Percentiles rank a stretch among this genome's conserved stretches.
phyloP scores from a whole-genome alignment of 1,140 invertebrate species.

The Argopecten irradians region DNA sequence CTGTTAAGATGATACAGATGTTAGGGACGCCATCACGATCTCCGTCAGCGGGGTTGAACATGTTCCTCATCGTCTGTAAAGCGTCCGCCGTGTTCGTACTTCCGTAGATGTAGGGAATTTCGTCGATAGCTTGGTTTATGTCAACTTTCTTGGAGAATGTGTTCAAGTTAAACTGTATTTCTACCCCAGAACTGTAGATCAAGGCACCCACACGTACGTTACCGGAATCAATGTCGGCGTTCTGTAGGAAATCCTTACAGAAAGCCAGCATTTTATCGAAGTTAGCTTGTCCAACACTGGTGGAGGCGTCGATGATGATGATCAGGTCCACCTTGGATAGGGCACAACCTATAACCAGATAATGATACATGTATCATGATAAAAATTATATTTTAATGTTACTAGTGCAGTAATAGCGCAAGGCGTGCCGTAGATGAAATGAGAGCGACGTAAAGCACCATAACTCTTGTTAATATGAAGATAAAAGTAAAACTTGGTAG shows the following conservation, averaged over 20 bases:
- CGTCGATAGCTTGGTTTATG: conserved; percentile 55
- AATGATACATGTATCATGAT: too few relatives aligned
- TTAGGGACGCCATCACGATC: conserved; percentile 57
- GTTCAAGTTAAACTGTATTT: conserved; percentile 56
- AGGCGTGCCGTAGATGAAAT: too few relatives aligned
- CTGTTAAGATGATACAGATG: conserved; percentile 61
- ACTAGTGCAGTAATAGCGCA: too few relatives aligned
- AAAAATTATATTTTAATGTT: too few relatives aligned
- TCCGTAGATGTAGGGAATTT: conserved; percentile 55
- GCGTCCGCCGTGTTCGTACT: conserved; percentile 61
- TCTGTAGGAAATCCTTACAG: conserved; percentile 61
- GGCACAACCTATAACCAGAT: conserved; percentile 46
- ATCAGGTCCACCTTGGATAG: conserved; percentile 66
- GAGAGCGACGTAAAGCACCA: too few relatives aligned
- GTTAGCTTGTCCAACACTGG: conserved; percentile 62
- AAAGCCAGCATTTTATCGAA: conserved; percentile 65
- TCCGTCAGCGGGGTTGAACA: conserved; percentile 54
- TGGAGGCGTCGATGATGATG: conserved; percentile 67
- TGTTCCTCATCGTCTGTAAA: conserved; percentile 38
- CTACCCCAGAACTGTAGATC: conserved; percentile 56
- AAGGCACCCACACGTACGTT: conserved; percentile 65
- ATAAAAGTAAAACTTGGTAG: too few relatives aligned
- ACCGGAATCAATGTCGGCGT: conserved; percentile 64
- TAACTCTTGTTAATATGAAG: too few relatives aligned
- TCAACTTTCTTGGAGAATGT: conserved; percentile 39